Evolutionary conservation across 2,113 vertebrate genomes (phyloP).

Genomic region (Varanus komodoensis): DNA sequence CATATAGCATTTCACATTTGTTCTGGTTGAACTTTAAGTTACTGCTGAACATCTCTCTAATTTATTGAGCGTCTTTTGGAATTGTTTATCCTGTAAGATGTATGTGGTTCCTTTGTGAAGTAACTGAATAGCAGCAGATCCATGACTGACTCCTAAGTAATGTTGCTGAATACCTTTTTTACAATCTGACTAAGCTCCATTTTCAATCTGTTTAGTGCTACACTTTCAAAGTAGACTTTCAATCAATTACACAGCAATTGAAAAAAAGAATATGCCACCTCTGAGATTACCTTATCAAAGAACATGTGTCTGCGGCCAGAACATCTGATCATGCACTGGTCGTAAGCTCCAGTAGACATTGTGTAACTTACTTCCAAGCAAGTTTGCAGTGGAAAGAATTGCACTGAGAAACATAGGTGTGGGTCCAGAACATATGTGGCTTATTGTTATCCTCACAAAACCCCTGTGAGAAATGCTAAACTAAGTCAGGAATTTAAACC

Average conservation of each 20-base stretch:
- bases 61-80: neutral
- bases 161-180: neutral
- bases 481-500: too few relatives aligned
- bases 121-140: neutral
- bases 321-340: neutral
- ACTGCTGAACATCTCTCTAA: neutral
- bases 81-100: neutral
- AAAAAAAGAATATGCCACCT: neutral
- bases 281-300: neutral
- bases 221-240: neutral
- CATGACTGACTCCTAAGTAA: neutral
- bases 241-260: neutral
- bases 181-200: neutral
- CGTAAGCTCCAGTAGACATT: too few relatives aligned
- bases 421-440: neutral
- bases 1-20: neutral
- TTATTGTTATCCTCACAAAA: neutral
- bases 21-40: neutral
- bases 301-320: neutral
- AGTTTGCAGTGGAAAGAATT: neutral
- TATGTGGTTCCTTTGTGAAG: neutral
- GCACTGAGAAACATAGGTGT: neutral
- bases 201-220: neutral
- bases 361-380: too few relatives aligned
- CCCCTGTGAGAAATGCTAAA: neutral